phyloP scores from a whole-genome alignment of 2,888 invertebrate species.

The Papilio demoleus region DNA sequence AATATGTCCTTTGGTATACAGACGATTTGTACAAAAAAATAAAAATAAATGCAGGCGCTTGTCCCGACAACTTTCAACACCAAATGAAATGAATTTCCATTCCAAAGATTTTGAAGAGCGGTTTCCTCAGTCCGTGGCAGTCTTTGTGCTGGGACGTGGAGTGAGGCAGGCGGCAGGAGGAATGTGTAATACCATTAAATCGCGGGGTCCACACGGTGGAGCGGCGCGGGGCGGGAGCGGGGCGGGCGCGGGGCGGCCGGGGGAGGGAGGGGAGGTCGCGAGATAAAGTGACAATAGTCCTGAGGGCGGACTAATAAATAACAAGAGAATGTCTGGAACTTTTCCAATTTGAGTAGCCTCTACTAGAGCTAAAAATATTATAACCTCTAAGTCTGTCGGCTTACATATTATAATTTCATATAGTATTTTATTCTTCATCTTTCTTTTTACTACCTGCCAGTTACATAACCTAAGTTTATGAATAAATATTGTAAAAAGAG shows the following conservation, averaged over 20 bases:
- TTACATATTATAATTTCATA: neutral
- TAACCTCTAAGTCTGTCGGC: neutral
- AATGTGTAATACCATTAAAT: neutral
- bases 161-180: neutral
- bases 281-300: constrained; percentile 9
- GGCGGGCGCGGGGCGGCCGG: neutral
- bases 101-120: neutral
- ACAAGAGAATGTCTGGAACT: constrained; percentile 11
- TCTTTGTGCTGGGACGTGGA: neutral
- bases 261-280: neutral
- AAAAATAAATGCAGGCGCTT: neutral
- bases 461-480: no score
- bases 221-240: neutral
- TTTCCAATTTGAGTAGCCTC: neutral
- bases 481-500: no score
- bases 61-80: neutral
- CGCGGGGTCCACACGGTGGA: neutral
- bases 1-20: neutral
- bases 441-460: neutral
- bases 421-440: neutral
- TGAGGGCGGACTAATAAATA: constrained; percentile 13
- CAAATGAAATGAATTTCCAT: neutral
- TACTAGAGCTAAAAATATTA: neutral
- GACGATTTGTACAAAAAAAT: neutral
- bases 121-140: neutral